Conservation (phyloP, 1,140 invertebrate species). For the Akabosia matsudoensis region DNA sequence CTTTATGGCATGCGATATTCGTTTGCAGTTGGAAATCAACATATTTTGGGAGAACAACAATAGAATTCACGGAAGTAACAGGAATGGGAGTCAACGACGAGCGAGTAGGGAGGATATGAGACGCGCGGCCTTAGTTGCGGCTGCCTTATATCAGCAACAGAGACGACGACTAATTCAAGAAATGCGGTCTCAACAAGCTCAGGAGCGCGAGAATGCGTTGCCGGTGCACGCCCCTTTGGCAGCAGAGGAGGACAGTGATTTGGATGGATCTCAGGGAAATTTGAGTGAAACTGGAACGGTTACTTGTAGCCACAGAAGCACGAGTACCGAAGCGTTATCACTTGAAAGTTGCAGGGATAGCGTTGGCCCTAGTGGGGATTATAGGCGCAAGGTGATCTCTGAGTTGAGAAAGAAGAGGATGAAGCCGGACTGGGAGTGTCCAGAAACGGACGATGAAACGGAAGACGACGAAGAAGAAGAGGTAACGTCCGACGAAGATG, state of each 20-base stretch:
- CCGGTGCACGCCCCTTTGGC: not conserved
- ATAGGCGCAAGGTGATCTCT: too few species aligned
- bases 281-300: not conserved
- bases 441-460: conserved; percentile 28
- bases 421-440: not conserved
- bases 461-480: conserved; percentile 29
- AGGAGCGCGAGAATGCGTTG: not conserved
- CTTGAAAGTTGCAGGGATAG: too few species aligned
- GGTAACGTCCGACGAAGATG: not conserved
- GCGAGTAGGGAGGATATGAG: conserved; percentile 6
- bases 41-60: conserved; percentile 43
- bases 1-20: conserved; percentile 58
- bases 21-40: conserved; percentile 53
- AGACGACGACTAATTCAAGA: not conserved
- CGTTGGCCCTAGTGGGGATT: too few species aligned
- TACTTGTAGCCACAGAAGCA: conserved; percentile 8
- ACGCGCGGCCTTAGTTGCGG: not conserved
- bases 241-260: conserved; percentile 4
- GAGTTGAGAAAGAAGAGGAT: not conserved
- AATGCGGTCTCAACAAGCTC: not conserved
- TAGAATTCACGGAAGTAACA: not conserved
- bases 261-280: not conserved
- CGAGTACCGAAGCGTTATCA: not conserved
- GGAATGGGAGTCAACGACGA: not conserved
- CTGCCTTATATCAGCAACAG: conserved; percentile 6